Evolutionary conservation across 2,797 vertebrate genomes (phyloP).

Genomic region (Danionella dracula): DNA sequence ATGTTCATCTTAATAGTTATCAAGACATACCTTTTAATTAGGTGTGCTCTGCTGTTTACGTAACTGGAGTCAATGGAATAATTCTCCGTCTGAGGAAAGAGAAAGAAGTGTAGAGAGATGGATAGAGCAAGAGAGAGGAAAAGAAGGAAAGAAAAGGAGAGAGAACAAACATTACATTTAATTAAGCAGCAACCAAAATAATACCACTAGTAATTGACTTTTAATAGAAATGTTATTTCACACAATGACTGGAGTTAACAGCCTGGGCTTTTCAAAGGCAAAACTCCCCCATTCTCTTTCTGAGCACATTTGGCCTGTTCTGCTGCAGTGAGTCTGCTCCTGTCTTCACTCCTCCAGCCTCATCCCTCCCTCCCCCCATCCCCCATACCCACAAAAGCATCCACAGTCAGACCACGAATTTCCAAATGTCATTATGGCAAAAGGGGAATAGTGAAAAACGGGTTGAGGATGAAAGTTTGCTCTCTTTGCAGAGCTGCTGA

Average conservation of each 20-base stretch:
- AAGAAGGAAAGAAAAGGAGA: conserved; percentile 44
- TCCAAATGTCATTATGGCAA: conserved; percentile 69
- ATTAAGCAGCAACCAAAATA: conserved; percentile 72
- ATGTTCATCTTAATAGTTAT: conserved; percentile 53
- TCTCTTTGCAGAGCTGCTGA: conserved; percentile 42
- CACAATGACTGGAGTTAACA: conserved; percentile 69
- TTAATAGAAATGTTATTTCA: conserved; percentile 75
- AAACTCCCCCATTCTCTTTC: conserved; percentile 62
- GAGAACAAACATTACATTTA: conserved; percentile 68
- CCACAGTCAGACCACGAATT: conserved; percentile 59
- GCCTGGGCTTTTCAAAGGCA: conserved; percentile 64
- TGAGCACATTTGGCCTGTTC: conserved; percentile 55
- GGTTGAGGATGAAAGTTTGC: conserved; percentile 12
- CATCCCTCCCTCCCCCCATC: conserved; percentile 32
- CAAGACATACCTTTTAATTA: conserved; percentile 98
- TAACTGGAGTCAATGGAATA: conserved; percentile 99
- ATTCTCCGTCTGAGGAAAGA: conserved; percentile 87
- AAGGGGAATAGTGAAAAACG: not conserved
- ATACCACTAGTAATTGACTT: conserved; percentile 72
- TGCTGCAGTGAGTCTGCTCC: conserved; percentile 53
- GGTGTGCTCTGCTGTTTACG: conserved; percentile 98
- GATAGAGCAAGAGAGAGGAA: conserved; percentile 23
- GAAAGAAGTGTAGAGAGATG: conserved; percentile 52
- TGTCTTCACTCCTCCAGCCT: conserved; percentile 41
- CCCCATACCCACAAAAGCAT: conserved; percentile 40